Conservation (phyloP, 1,140 invertebrate species). For the Lasaia peninsularis region DNA sequence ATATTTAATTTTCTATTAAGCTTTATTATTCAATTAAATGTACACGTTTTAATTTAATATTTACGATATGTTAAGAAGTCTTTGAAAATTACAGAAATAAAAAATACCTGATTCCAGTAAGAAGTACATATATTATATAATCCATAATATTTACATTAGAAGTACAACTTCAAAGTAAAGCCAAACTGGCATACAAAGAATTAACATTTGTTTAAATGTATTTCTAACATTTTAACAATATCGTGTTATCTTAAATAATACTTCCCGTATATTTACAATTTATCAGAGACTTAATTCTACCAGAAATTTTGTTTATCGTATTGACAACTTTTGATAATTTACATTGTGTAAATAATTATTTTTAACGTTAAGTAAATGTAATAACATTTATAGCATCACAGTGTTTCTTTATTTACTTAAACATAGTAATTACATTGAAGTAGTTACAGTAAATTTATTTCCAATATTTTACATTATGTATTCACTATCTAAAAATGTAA, state of each 20-base stretch:
- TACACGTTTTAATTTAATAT: conserved; percentile 61
- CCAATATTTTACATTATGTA: not conserved
- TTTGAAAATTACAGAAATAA: conserved; percentile 38
- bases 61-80: conserved; percentile 73
- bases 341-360: conserved; percentile 36
- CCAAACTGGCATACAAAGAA: not conserved
- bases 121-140: not conserved
- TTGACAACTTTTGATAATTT: conserved; percentile 34
- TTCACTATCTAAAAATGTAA: not conserved
- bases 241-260: not conserved
- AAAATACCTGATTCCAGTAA: conserved; percentile 10
- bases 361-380: conserved; percentile 44
- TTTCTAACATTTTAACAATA: not conserved
- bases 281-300: not conserved
- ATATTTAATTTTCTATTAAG: conserved; percentile 52
- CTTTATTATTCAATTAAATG: conserved; percentile 67
- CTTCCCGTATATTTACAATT: not conserved
- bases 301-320: conserved; percentile 13
- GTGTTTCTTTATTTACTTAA: conserved; percentile 56
- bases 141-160: not conserved
- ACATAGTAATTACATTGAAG: conserved; percentile 24
- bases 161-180: not conserved
- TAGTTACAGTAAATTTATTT: conserved; percentile 25
- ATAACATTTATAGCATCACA: conserved; percentile 69
- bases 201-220: not conserved